Evolutionary conservation across 2,797 vertebrate genomes (phyloP), one percentile per base, ranked within the genome.

Genomic region (Hapalemur alaotrensis): DNA sequence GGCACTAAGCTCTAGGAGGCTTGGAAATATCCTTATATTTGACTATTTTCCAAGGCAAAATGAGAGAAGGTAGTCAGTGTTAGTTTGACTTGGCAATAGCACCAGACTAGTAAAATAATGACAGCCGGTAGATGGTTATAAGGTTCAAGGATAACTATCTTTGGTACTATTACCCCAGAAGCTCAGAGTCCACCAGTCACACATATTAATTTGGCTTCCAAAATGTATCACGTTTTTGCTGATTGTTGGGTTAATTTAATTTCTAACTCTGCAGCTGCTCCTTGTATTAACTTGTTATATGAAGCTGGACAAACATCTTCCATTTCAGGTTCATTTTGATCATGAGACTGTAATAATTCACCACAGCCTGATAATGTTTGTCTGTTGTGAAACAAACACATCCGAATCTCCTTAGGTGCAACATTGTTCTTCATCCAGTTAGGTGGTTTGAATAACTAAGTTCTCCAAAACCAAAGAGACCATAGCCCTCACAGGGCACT

Each of bases 31-130:
- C 57, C 18, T 95, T 70, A 32, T 54, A 50, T 81, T 92, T 95
- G 67, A 95, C 28, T 8, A 41, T 92, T 67, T 95, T 92, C 87
- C 75, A 93, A 87, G 23, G 52, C 8, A 92, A 87, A 80, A 90
- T 25, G 25, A 48, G 50, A 70, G 65, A 93, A 4, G 30, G 67
- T 32, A 59, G n/a, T 67, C 63, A 73, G 20, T 88, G 17, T 93
- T 93, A 73, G 54, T 95, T 70, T 89, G 81, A 46, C 18, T 90
- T 96, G 59, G 84, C 22, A 72, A 35, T 22, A 84, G 57, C 67
- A 65, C n/a, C 48, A 41, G 38, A 38, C 35, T 87, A 28, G 17
- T 81, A 72, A 87, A 95, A 35, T 52, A 87, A 81, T 52, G 75
- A 25, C 28, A 88, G 3, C 48, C 28, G 28, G 32, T 23, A 61